Evolutionary conservation across 2,888 invertebrate genomes (phyloP).

Genomic region (Catocala fraxini): DNA sequence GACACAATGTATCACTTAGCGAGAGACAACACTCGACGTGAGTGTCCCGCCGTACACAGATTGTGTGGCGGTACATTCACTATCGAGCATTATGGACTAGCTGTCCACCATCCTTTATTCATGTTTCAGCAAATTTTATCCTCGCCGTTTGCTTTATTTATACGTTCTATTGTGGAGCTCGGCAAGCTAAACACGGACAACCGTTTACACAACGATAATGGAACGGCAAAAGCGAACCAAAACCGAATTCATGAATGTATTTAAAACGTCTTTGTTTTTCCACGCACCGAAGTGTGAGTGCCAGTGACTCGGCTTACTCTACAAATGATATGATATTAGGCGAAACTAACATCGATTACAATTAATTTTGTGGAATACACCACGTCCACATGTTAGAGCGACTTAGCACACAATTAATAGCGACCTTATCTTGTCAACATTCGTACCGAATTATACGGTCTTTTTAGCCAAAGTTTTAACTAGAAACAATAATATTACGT

Average conservation of each 20-base stretch:
- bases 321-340: not conserved
- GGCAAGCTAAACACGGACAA: constrained; percentile 10
- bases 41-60: not conserved
- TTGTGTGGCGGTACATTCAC: too few species aligned
- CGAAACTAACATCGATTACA: constrained; percentile 8
- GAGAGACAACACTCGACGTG: not conserved
- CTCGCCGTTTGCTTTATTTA: constrained; percentile 11
- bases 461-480: too few species aligned
- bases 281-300: constrained; percentile 1
- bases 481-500: too few species aligned
- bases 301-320: not conserved
- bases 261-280: constrained; percentile 1
- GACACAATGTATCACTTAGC: not conserved
- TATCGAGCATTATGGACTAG: too few species aligned
- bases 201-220: constrained; percentile 15
- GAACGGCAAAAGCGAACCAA: not conserved
- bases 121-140: constrained; percentile 12
- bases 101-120: not conserved
- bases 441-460: too few species aligned
- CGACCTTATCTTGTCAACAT: too few species aligned
- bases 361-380: not conserved
- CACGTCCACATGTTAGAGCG: too few species aligned
- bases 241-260: constrained; percentile 13
- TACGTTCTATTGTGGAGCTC: constrained; percentile 13
- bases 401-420: too few species aligned